These are phyloP conservation scores for Enteromius fasciolatus DNA, from an alignment of 2,797 vertebrate species.

Conservation along the genomic window DNA sequence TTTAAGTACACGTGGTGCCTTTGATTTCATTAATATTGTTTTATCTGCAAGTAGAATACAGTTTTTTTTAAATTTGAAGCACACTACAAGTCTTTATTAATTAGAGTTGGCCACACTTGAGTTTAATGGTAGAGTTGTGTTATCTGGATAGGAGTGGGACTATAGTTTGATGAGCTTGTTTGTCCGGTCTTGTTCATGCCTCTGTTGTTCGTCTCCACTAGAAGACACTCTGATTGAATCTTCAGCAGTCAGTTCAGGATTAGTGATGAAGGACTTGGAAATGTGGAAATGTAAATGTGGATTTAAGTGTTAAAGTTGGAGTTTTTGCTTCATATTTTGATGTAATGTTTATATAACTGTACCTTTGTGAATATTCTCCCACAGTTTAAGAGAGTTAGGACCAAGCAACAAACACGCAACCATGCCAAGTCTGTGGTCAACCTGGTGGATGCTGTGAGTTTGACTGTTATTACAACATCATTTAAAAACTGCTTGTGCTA, in stretches of 20 bases:
- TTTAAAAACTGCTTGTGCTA: background rate
- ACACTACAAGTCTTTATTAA: background rate
- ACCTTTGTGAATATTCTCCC: background rate
- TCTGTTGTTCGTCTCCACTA: background rate
- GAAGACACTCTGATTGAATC: slow-evolving; percentile 14
- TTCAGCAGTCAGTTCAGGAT: background rate
- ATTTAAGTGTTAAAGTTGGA: background rate
- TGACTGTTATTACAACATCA: slow-evolving; percentile 2
- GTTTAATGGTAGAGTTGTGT: background rate
- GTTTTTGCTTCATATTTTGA: background rate
- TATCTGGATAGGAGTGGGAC: too few species aligned
- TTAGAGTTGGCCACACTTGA: background rate
- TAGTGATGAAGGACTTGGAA: background rate
- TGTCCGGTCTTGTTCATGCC: background rate
- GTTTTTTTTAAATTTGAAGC: background rate
- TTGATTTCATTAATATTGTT: background rate
- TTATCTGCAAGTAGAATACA: background rate
- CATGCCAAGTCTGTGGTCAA: slow-evolving; percentile 98
- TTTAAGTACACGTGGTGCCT: background rate
- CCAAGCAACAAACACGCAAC: slow-evolving; percentile 87
- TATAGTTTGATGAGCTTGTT: background rate
- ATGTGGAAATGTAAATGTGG: background rate
- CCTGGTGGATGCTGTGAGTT: slow-evolving; percentile 95
- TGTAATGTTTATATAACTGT: background rate
- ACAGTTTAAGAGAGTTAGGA: slow-evolving; percentile 90